Evolutionary conservation across 2,888 invertebrate species (phyloP).

Genomic region (Oeneis ivallda): DNA sequence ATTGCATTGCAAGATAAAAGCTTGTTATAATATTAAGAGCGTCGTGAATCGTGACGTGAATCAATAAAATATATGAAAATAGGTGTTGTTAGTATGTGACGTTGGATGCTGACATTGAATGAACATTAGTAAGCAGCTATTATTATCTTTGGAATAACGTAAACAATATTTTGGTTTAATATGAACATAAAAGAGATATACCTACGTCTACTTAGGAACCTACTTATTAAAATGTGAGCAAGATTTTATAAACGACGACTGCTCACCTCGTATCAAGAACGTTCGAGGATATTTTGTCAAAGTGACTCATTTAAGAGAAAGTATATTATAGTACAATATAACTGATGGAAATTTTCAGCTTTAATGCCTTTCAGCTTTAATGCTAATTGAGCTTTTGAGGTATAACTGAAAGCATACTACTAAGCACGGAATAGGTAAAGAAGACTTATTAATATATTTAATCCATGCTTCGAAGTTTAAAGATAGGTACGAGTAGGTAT

Average conservation of each 20-base stretch:
- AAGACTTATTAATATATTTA: no score
- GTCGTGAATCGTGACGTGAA: constrained; percentile 14
- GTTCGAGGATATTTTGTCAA: background rate
- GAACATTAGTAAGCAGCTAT: constrained; percentile 31
- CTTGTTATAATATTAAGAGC: no score
- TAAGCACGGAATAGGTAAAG: no score
- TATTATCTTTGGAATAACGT: constrained; percentile 21
- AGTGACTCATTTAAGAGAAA: background rate
- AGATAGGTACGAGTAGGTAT: no score
- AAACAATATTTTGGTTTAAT: constrained; percentile 7
- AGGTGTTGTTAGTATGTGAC: constrained; percentile 12
- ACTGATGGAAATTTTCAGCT: background rate
- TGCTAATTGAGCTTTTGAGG: no score
- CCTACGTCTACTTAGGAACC: no score
- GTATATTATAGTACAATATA: no score
- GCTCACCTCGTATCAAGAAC: background rate
- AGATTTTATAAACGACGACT: background rate
- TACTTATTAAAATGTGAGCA: background rate
- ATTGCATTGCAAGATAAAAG: no score
- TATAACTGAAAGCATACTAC: no score
- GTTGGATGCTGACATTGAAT: constrained; percentile 33
- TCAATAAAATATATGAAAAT: constrained; percentile 26
- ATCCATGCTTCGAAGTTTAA: no score
- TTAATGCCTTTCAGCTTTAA: no score
- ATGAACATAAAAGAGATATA: background rate